Evolutionary conservation across 2,888 invertebrate genomes (phyloP), one percentile per base, ranked within the genome.

Genomic region (Agrochola litura): DNA sequence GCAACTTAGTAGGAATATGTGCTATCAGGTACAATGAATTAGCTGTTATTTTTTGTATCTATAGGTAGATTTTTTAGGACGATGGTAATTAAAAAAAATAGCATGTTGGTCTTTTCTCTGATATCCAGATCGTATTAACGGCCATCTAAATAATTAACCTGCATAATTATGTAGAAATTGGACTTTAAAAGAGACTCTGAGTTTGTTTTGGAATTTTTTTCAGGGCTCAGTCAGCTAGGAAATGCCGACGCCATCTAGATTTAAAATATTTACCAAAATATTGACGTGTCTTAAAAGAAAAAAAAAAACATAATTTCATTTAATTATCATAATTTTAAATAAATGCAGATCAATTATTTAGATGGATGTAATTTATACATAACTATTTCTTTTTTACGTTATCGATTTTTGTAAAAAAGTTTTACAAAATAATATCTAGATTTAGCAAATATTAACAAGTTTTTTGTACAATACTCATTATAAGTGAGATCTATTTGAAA

Each of bases 11-110:
- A 76, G 19, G 41, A 52, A 30, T 63, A 76, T 6, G 16, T 77
- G 16, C 56, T 63, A 43, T 77, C 67, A 77, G 77, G 78, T 78
- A 77, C 77, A 46, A 30, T n/a, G 6, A 58, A 16, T 14, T 37
- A 1, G 2, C 5, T 14, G 2, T 74, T 22, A 30, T 56, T 22
- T 67, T 30, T 67, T 19, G 4, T 25, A 25, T 30, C 25, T 66
- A 3, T 6, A n/a, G 2, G 12, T n/a, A 67, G 43, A 46, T 66
- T 30, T 1, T 46, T n/a, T 56, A 67, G 22, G 5, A 16, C 6
- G 0, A 30, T 30, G 8, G 6, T 5, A 69, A 3, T 22, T 1
- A 65, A 25, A 65, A 37, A 25, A 3, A 25, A 54, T 4, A 14
- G 16, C 8, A 4, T 67, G 2, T 6, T 14, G 14, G 12, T 19